Percentiles rank a stretch among this genome's conserved stretches.
phyloP scores from a whole-genome alignment of 2,797 vertebrate genomes.

The Arrhamphus sclerolepis region DNA sequence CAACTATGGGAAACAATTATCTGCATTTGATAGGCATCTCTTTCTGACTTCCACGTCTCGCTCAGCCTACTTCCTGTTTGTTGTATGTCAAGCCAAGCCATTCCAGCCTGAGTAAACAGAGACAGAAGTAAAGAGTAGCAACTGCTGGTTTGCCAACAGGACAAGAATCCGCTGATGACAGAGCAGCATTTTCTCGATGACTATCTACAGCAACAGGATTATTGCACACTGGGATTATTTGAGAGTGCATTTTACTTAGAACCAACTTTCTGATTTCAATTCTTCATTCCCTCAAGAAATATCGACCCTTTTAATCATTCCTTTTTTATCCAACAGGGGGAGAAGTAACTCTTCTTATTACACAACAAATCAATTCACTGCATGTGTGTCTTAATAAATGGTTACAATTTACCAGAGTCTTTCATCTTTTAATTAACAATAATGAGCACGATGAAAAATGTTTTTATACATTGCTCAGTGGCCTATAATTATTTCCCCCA shows the following conservation, averaged over 20 bases:
- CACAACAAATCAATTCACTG: slow-evolving; percentile 10
- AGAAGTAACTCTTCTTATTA: slow-evolving; percentile 52
- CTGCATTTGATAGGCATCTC: slow-evolving; percentile 67
- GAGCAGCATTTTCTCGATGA: slow-evolving; percentile 32
- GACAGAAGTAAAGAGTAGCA: slow-evolving; percentile 30
- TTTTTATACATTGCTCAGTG: slow-evolving; percentile 27
- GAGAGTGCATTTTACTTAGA: background rate
- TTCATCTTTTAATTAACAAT: slow-evolving; percentile 55
- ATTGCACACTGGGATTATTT: background rate
- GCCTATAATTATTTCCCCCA: slow-evolving; percentile 25
- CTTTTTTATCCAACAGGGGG: slow-evolving; percentile 66
- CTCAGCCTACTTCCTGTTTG: slow-evolving; percentile 75
- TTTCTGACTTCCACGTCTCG: slow-evolving; percentile 59
- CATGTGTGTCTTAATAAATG: slow-evolving; percentile 32
- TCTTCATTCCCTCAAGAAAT: background rate
- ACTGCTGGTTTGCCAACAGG: slow-evolving; percentile 19
- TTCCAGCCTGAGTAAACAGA: slow-evolving; percentile 62
- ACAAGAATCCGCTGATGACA: slow-evolving; percentile 37
- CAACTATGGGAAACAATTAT: slow-evolving; percentile 41
- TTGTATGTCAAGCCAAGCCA: slow-evolving; percentile 40
- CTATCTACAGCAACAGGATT: slow-evolving; percentile 35
- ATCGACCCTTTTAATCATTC: slow-evolving; percentile 8
- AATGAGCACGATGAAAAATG: slow-evolving; percentile 36
- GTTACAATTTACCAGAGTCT: slow-evolving; percentile 33
- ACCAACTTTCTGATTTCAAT: background rate